phyloP scores from a whole-genome alignment of 2,113 vertebrate species.

The Uria aalge region DNA sequence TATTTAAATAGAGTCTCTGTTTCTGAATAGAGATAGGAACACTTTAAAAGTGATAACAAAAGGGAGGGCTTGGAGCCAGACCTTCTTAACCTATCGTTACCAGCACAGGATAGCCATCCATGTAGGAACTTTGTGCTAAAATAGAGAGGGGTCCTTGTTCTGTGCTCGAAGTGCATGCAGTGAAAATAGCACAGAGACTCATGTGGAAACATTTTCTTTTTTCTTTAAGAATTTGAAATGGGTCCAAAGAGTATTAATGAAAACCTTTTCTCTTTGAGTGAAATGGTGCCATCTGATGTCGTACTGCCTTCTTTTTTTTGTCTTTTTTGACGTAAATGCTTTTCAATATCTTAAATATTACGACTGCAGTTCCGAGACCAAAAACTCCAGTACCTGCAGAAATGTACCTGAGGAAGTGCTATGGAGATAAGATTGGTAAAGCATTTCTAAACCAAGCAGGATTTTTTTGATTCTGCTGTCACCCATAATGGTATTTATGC shows the following conservation, averaged over 20 bases:
- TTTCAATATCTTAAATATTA: not conserved
- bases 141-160: not conserved
- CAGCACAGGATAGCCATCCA: not conserved
- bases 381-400: not conserved
- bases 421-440: not conserved
- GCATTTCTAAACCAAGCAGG: not conserved
- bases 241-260: not conserved
- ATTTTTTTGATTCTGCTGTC: not conserved
- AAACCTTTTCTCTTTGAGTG: not conserved
- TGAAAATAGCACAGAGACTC: not conserved
- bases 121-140: not conserved
- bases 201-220: not conserved
- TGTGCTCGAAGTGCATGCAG: not conserved
- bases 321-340: not conserved
- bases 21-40: conserved; percentile 26
- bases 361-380: not conserved
- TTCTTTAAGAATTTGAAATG: not conserved
- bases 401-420: not conserved
- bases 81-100: not conserved
- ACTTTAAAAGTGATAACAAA: conserved; percentile 52
- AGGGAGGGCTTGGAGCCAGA: conserved; percentile 53
- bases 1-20: conserved; percentile 18
- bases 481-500: not conserved
- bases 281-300: not conserved
- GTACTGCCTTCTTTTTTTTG: not conserved